A percentile compares a stretch with the other conserved stretches of the same genome.
phyloP scores from a whole-genome alignment of 1,140 invertebrate species.

The Scaptodrosophila lebanonensis region DNA sequence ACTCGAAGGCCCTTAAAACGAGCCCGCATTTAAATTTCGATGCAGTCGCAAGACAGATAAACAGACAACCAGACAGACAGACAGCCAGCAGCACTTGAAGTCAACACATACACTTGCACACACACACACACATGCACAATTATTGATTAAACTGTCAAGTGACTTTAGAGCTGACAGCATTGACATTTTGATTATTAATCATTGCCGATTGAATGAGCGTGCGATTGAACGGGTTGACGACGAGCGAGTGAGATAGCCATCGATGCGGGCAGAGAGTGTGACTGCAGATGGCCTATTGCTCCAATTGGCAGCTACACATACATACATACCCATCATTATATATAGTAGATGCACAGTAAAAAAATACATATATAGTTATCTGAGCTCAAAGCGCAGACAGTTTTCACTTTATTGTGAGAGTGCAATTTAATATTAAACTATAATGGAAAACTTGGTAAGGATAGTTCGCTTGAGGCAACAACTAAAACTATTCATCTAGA shows the following conservation, averaged over 20 bases:
- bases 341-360: too few relatives aligned
- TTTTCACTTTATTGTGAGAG: too few relatives aligned
- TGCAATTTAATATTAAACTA: too few relatives aligned
- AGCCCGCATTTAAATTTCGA: conserved; percentile 38
- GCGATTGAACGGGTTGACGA: too few relatives aligned
- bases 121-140: conserved; percentile 27
- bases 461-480: too few relatives aligned
- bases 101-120: conserved; percentile 6
- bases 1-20: conserved; percentile 12
- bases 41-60: conserved; percentile 21
- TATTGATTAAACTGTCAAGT: conserved; percentile 74
- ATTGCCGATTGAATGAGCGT: conserved; percentile 40
- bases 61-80: conserved; percentile 13
- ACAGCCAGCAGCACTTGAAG: not conserved
- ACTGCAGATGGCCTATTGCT: conserved; percentile 35
- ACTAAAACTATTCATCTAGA: too few relatives aligned
- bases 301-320: conserved; percentile 41
- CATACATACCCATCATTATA: too few relatives aligned
- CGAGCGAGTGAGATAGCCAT: conserved; percentile 27
- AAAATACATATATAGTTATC: too few relatives aligned
- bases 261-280: conserved; percentile 46
- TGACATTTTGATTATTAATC: conserved; percentile 75
- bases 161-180: conserved; percentile 65
- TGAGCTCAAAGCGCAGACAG: too few relatives aligned
- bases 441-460: too few relatives aligned